A percentile compares a stretch with the other conserved stretches of the same genome.
Evolutionary conservation across 2,113 vertebrate species (phyloP).

Genomic region (Hippocampus barbouri): DNA sequence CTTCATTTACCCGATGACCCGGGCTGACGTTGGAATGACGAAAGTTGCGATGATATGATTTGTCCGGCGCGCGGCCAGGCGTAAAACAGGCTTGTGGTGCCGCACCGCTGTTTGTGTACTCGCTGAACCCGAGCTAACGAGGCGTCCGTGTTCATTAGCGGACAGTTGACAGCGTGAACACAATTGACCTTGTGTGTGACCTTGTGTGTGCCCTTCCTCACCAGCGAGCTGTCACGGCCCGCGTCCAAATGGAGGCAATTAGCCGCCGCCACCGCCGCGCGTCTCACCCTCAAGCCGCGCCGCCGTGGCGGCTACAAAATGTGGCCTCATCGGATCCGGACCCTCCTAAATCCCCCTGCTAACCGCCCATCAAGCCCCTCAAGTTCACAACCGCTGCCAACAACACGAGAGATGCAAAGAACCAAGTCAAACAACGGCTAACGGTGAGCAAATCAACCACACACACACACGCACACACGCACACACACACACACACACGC

Average conservation of each 20-base stretch:
- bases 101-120: slow-evolving; percentile 40
- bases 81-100: slow-evolving; percentile 48
- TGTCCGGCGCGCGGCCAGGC: slow-evolving; percentile 31
- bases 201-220: slow-evolving; percentile 68
- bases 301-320: slow-evolving; percentile 62
- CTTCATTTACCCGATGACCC: slow-evolving; percentile 61
- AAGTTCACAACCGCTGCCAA: not conserved
- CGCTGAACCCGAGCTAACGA: slow-evolving; percentile 70
- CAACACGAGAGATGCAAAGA: too few relatives aligned
- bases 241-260: slow-evolving; percentile 63
- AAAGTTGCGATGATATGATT: slow-evolving; percentile 66
- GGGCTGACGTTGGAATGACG: slow-evolving; percentile 55
- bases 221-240: slow-evolving; percentile 66
- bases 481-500: too few relatives aligned
- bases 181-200: slow-evolving; percentile 66
- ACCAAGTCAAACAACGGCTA: not conserved
- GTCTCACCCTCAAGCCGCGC: slow-evolving; percentile 55
- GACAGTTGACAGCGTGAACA: slow-evolving; percentile 1
- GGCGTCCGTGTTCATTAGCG: slow-evolving; percentile 68
- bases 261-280: slow-evolving; percentile 40
- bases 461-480: too few relatives aligned
- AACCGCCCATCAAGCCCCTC: not conserved
- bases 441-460: too few relatives aligned
- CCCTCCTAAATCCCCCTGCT: slow-evolving; percentile 40
- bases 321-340: slow-evolving; percentile 54